Percentiles rank a stretch among this genome's conserved stretches.
Conservation (phyloP, 2,888 invertebrate species). For the Helobdella robusta region DNA sequence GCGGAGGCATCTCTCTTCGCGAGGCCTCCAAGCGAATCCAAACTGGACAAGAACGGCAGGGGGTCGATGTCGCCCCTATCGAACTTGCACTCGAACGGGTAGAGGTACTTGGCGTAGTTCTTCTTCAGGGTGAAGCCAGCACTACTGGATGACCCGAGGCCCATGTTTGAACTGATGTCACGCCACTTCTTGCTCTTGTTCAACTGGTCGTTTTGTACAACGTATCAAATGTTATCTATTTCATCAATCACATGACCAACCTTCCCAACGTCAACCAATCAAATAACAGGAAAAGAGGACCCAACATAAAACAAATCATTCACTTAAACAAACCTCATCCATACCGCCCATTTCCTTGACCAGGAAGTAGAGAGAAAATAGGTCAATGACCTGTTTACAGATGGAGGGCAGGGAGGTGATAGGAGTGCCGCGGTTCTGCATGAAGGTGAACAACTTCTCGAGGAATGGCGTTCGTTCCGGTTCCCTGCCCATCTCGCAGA, state of each 20-base stretch:
- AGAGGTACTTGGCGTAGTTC: conserved; percentile 88
- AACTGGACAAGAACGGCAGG: conserved; percentile 81
- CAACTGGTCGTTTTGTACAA: conserved; percentile 67
- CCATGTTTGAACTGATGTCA: conserved; percentile 86
- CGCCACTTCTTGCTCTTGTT: conserved; percentile 99
- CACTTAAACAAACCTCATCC: conserved; percentile 69
- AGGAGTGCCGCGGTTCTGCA: conserved; percentile 72
- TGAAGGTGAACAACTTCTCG: conserved; percentile 84
- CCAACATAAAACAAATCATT: not conserved
- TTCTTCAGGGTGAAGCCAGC: conserved; percentile 95
- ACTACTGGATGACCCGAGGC: conserved; percentile 91
- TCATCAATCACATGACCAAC: too few species aligned
- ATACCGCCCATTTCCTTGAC: conserved; percentile 97
- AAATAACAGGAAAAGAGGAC: not conserved
- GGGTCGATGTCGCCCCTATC: conserved; percentile 94
- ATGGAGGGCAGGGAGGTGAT: conserved; percentile 72
- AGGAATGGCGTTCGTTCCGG: conserved; percentile 88
- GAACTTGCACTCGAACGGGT: conserved; percentile 91
- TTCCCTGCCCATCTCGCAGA: conserved; percentile 84
- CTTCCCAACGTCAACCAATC: too few species aligned
- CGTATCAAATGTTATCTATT: too few species aligned
- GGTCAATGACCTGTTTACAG: conserved; percentile 89
- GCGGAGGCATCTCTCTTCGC: too few species aligned
- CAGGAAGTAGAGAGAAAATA: conserved; percentile 88
- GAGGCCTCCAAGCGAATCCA: conserved; percentile 39